Evolutionary conservation across 2,888 invertebrate genomes (phyloP).

Genomic region (Odontocolon sp.): DNA sequence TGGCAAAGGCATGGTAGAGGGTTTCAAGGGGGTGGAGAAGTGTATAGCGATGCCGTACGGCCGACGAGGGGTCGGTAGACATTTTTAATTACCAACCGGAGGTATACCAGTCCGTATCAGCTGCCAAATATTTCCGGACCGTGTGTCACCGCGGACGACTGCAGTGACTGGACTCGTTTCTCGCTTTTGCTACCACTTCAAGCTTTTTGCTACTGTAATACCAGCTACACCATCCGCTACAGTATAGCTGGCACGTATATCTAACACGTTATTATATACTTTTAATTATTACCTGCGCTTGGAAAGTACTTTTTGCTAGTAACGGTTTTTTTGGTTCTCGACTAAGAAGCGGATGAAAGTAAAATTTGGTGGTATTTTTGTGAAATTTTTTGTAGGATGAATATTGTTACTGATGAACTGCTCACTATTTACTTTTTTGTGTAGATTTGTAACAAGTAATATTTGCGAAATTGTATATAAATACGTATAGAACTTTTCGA

Average conservation of each 20-base stretch:
- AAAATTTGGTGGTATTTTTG: too few relatives aligned
- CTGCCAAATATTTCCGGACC: constrained; percentile 80
- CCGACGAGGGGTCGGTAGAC: constrained; percentile 73
- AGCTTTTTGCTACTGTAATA: constrained; percentile 50
- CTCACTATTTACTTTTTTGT: too few relatives aligned
- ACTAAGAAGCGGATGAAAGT: too few relatives aligned
- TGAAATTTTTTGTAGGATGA: too few relatives aligned
- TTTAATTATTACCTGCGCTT: constrained; percentile 55
- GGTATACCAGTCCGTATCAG: constrained; percentile 76
- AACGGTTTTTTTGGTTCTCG: background rate
- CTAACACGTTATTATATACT: constrained; percentile 56
- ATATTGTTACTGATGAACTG: too few relatives aligned
- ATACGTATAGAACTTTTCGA: too few relatives aligned
- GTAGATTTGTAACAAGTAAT: too few relatives aligned
- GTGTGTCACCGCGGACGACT: constrained; percentile 70
- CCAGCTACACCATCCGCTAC: constrained; percentile 9
- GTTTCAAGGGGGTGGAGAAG: constrained; percentile 36
- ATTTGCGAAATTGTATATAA: too few relatives aligned
- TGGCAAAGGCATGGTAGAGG: constrained; percentile 53
- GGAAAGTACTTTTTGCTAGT: constrained; percentile 16
- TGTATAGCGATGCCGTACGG: constrained; percentile 34
- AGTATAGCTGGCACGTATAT: constrained; percentile 24
- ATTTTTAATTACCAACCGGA: constrained; percentile 80
- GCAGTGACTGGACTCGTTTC: constrained; percentile 40
- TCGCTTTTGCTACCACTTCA: constrained; percentile 15